Evolutionary conservation across 2,888 invertebrate genomes (phyloP).

Genomic region (Phania funesta): DNA sequence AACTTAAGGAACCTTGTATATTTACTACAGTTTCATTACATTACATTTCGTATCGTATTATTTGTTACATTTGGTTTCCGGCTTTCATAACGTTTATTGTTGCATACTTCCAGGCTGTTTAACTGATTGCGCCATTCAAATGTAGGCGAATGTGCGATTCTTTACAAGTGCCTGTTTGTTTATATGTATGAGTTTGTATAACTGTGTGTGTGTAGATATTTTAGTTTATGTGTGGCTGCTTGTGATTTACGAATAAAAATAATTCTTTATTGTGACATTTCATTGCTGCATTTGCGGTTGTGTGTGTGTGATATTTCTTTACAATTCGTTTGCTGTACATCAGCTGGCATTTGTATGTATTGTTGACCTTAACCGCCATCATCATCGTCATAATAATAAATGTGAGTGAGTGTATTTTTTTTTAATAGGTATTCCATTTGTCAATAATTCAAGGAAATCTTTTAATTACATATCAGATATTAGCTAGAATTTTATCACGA

Average conservation of each 20-base stretch:
- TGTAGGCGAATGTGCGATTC: constrained; percentile 25
- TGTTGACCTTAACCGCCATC: constrained; percentile 50
- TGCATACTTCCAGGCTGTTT: constrained; percentile 65
- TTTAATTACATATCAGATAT: constrained; percentile 3
- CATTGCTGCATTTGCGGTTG: constrained; percentile 32
- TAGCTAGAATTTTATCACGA: not conserved
- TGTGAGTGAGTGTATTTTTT: not conserved
- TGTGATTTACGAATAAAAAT: constrained; percentile 18
- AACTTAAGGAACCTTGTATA: constrained; percentile 49
- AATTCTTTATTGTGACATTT: constrained; percentile 61
- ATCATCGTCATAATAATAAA: not conserved
- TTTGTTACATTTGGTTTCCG: constrained; percentile 61
- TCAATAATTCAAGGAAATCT: constrained; percentile 12
- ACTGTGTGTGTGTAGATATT: not conserved
- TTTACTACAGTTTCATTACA: constrained; percentile 39
- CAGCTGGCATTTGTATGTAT: constrained; percentile 41
- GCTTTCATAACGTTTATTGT: constrained; percentile 59
- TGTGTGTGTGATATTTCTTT: constrained; percentile 19
- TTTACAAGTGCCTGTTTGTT: not conserved
- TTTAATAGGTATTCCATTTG: not conserved
- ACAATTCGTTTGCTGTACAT: constrained; percentile 4
- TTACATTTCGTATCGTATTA: constrained; percentile 17
- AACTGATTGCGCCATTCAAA: constrained; percentile 63
- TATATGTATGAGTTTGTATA: not conserved
- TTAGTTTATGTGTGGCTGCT: not conserved